Evolutionary conservation across 2,888 invertebrate genomes (phyloP).

Genomic region (Corbicula japonica): DNA sequence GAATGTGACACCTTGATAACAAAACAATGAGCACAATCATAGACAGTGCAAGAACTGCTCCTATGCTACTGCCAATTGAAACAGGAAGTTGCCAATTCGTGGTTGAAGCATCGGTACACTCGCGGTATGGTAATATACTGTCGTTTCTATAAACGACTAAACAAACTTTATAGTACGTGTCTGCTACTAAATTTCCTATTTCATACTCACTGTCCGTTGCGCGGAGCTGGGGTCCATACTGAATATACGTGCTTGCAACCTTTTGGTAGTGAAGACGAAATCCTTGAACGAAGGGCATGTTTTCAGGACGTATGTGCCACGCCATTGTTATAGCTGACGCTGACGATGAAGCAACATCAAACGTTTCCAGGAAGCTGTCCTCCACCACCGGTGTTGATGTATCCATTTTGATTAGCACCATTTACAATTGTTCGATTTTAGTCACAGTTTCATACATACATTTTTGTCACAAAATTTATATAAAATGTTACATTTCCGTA

Average conservation of each 20-base stretch:
- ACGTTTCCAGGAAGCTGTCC: slow-evolving; percentile 58
- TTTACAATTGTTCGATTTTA: background rate
- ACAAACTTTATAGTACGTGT: slow-evolving; percentile 83
- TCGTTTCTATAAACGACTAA: slow-evolving; percentile 79
- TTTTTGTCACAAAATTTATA: too few species aligned
- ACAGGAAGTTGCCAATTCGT: slow-evolving; percentile 83
- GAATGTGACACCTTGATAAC: slow-evolving; percentile 77
- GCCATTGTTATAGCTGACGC: slow-evolving; percentile 77
- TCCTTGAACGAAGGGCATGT: slow-evolving; percentile 65
- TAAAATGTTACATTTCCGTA: too few species aligned
- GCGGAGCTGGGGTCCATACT: slow-evolving; percentile 76
- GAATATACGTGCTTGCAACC: slow-evolving; percentile 78
- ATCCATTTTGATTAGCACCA: slow-evolving; percentile 44
- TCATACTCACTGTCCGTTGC: slow-evolving; percentile 68
- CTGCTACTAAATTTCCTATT: slow-evolving; percentile 80
- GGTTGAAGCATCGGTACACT: slow-evolving; percentile 81
- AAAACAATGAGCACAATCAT: slow-evolving; percentile 82
- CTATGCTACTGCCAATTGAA: slow-evolving; percentile 83
- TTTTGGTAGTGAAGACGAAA: slow-evolving; percentile 80
- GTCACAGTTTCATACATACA: too few species aligned
- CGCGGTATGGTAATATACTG: slow-evolving; percentile 65
- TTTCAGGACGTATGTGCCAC: slow-evolving; percentile 70
- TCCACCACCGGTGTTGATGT: slow-evolving; percentile 46
- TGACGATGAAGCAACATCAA: slow-evolving; percentile 76
- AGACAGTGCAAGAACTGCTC: slow-evolving; percentile 81